Percentiles rank a stretch among this genome's conserved stretches.
These are phyloP conservation scores for Tragelaphus oryx DNA, from an alignment of 2,797 vertebrate species.

Conservation along the genomic window DNA sequence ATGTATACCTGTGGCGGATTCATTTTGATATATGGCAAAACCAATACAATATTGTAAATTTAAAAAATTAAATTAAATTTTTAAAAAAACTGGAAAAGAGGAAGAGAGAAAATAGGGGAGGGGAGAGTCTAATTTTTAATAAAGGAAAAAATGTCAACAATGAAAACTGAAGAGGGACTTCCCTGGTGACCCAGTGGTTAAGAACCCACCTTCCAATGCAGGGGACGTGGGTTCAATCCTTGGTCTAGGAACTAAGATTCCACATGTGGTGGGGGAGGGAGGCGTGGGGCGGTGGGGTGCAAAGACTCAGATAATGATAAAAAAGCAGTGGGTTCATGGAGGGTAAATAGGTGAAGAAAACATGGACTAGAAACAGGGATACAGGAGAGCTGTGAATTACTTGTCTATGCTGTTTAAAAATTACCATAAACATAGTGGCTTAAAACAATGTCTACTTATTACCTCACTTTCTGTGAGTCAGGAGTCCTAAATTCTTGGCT, in stretches of 20 bases:
- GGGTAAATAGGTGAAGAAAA: background rate
- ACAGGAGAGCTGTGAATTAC: background rate
- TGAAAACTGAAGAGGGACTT: background rate
- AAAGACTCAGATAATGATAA: background rate
- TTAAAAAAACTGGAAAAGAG: background rate
- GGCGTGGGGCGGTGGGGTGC: rapidly evolving
- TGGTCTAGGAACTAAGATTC: background rate
- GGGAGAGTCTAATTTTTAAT: background rate
- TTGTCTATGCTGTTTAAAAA: background rate
- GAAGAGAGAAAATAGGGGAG: background rate
- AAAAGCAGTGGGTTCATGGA: background rate
- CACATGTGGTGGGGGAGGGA: background rate
- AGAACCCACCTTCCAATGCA: background rate
- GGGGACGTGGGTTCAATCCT: background rate
- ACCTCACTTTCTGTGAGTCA: background rate
- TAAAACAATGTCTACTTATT: background rate
- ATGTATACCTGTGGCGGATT: too few relatives aligned
- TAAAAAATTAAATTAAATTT: too few relatives aligned
- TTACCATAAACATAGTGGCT: background rate
- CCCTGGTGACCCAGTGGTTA: background rate
- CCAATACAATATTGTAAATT: too few relatives aligned
- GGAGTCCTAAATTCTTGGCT: background rate
- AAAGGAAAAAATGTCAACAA: background rate
- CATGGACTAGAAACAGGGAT: background rate
- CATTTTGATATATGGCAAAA: too few relatives aligned